Percentiles rank a stretch among this genome's conserved stretches.
Conservation (phyloP, 2,797 vertebrate species). For the Antrozous pallidus region DNA sequence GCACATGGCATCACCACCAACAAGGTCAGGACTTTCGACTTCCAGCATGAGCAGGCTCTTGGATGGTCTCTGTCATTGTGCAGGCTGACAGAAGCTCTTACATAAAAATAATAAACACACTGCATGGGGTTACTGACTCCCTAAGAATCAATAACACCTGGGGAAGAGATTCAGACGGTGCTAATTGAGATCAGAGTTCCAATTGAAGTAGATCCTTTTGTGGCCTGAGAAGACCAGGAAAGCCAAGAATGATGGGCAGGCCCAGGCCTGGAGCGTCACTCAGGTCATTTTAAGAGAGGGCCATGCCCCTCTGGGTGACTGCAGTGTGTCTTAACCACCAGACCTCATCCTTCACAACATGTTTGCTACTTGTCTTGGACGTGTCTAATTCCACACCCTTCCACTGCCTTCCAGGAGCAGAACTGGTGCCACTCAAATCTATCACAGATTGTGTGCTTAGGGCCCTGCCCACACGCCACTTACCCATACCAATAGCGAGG, state of each 20-base stretch:
- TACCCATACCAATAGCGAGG: slow-evolving; percentile 98
- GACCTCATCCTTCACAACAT: accelerated
- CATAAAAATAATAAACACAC: too few relatives aligned
- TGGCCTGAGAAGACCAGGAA: accelerated
- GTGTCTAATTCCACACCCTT: accelerated
- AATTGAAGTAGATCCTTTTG: background rate
- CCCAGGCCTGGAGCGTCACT: accelerated
- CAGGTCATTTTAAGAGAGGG: accelerated
- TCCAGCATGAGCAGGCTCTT: background rate
- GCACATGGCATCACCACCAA: accelerated
- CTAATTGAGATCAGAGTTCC: accelerated
- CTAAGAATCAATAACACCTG: accelerated
- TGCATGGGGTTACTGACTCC: background rate
- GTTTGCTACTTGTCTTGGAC: accelerated
- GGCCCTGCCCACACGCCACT: slow-evolving; percentile 79
- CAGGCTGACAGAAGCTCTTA: background rate
- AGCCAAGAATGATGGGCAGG: accelerated
- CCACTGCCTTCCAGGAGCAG: accelerated
- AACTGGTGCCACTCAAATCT: accelerated
- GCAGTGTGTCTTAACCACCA: accelerated
- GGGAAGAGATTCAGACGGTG: background rate
- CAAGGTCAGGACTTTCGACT: too few relatives aligned
- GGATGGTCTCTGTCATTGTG: background rate
- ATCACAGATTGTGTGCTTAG: accelerated
- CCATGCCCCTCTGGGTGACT: accelerated